Evolutionary conservation across 2,797 vertebrate species (phyloP), one percentile per base, ranked within the genome.

Genomic region (Enteromius trimaculatus): DNA sequence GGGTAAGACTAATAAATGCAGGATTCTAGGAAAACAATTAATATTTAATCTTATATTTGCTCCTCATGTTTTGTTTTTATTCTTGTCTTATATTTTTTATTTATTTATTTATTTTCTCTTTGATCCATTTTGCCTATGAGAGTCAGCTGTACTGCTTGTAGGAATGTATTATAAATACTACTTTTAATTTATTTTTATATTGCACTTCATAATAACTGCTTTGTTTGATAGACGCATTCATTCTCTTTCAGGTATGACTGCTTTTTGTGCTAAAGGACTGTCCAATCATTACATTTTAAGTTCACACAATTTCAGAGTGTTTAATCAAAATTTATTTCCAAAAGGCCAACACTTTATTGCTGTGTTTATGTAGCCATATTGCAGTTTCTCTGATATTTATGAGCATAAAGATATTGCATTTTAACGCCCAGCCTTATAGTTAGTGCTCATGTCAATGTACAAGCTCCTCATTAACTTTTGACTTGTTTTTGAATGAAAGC

Each of bases 211-310:
- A n/a, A 70, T 85, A 85, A 89, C 84, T 71, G 58, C 51, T 76
- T 14, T 66, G 70, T 77, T 84, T 72, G 71, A 80, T 82, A 66
- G 85, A 86, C 85, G 83, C 49, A 86, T 86, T 64, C 72, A 21
- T 84, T 75, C 23, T 8, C 8, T 29, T 55, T 76, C 17, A 58
- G n/a, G 39, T 47, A 19, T 21, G 39, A 26, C 62, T 39, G 4
- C 37, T 77, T 60, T 44, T 14, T 42, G 55, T 16, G 1, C 26
- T 26, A 65, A n/a, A 72, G 37, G 17, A 16, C 44, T 49, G 42
- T 23, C 1, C 34, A 29, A 51, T 74, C 66, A 66, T 66, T 83
- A 71, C 55, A 81, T 55, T 80, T 64, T 64, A 80, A 42, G 6
- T 26, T 55, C 51, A 21, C 51, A 47, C n/a, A 29, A 68, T 47